A percentile compares a stretch with the other conserved stretches of the same genome.
These are phyloP conservation scores for Olivierus martensii DNA, from an alignment of 1,140 invertebrate species.

Conservation along the genomic window DNA sequence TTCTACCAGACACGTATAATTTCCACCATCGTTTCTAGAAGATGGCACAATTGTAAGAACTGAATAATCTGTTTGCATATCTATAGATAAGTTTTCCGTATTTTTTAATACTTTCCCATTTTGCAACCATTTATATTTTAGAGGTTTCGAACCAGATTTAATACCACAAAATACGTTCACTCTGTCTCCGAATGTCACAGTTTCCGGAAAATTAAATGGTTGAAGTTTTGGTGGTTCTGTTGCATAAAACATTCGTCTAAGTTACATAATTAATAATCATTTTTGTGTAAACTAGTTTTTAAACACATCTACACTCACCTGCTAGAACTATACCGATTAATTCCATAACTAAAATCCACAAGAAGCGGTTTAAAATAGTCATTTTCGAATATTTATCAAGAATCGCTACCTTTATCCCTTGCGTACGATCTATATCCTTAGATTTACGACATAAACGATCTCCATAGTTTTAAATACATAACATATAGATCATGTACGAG, in stretches of 20 bases:
- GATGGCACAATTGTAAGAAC: constrained; percentile 1
- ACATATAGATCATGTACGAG: no score
- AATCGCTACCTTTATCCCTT: no score
- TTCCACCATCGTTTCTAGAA: constrained; percentile 47
- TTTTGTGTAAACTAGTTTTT: no score
- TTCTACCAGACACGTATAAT: constrained; percentile 77
- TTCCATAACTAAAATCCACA: no score
- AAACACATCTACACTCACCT: no score
- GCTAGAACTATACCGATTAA: no score
- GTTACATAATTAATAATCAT: no score
- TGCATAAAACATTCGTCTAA: constrained; percentile 2
- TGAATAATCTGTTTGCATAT: constrained; percentile 4
- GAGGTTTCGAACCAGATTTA: constrained; percentile 3
- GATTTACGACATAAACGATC: no score
- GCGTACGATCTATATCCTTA: no score
- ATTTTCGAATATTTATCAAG: no score
- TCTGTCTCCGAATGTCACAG: constrained; percentile 5
- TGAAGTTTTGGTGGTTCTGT: constrained; percentile 27
- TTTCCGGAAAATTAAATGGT: constrained; percentile 1
- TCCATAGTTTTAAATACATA: no score
- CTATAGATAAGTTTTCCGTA: neutral
- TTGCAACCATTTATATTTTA: constrained; percentile 6
- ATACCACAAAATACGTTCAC: neutral
- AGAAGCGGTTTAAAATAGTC: no score
- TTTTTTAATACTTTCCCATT: neutral